These are phyloP conservation scores for Syngnathus acus DNA, from an alignment of 2,797 vertebrate genomes.

Conservation along the genomic window DNA sequence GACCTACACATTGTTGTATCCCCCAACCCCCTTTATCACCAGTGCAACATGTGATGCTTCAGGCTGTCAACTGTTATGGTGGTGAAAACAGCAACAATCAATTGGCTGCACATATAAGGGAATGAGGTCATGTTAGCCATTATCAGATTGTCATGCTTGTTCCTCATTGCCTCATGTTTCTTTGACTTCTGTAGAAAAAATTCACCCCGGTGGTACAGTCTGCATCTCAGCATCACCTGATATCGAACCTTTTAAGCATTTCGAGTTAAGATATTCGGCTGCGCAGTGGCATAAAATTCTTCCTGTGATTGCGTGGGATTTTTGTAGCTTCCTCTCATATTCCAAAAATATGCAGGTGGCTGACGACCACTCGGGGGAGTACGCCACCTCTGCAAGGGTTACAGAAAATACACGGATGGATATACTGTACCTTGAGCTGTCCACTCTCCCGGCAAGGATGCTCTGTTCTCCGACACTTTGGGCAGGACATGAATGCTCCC, in stretches of 20 bases:
- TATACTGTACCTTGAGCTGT: conserved; percentile 60
- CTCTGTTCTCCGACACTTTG: conserved; percentile 71
- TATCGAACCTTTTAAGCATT: not conserved
- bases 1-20: not conserved
- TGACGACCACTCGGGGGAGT: not conserved
- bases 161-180: not conserved
- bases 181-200: not conserved
- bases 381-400: no score
- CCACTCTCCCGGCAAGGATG: conserved; percentile 64
- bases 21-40: not conserved
- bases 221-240: not conserved
- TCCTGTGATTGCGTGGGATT: not conserved
- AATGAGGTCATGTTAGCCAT: not conserved
- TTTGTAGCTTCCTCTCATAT: not conserved
- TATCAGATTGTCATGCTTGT: not conserved
- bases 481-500: conserved; percentile 76
- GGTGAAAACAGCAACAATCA: not conserved
- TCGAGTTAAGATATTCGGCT: no score
- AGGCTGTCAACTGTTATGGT: not conserved
- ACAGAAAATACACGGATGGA: not conserved
- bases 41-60: not conserved
- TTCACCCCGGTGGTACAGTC: not conserved
- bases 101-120: not conserved
- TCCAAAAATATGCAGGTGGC: not conserved
- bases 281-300: not conserved